phyloP scores from a whole-genome alignment of 1,140 invertebrate species.

The Drosophila nannoptera region DNA sequence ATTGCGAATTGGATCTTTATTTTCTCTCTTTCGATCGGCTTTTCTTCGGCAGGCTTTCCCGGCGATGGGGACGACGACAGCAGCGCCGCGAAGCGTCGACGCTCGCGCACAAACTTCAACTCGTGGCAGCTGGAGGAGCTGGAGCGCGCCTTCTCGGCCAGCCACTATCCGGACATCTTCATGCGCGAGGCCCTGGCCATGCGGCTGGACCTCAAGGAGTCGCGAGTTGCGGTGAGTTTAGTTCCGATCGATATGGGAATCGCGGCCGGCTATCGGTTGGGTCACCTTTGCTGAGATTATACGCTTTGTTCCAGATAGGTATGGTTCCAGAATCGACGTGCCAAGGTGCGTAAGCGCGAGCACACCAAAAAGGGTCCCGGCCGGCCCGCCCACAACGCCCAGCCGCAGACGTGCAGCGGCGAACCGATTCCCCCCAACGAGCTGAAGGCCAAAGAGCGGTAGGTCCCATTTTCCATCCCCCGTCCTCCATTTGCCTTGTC shows the following conservation, averaged over 20 bases:
- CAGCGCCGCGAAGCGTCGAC: conserved; percentile 84
- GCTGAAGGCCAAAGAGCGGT: conserved; percentile 91
- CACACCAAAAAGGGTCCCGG: conserved; percentile 99
- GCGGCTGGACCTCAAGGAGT: conserved; percentile 97
- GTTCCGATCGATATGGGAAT: conserved; percentile 38
- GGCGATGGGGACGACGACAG: conserved; percentile 79
- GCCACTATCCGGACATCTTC: conserved; percentile 99
- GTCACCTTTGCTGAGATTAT: conserved; percentile 78
- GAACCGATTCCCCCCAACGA: conserved; percentile 98
- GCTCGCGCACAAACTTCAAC: conserved; percentile 98
- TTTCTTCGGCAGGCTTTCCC: conserved; percentile 68
- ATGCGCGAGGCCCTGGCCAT: conserved; percentile 98
- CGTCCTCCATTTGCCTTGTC: too few species aligned
- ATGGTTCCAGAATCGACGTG: conserved; percentile 99
- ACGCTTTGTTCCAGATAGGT: conserved; percentile 86
- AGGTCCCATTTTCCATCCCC: conserved; percentile 47
- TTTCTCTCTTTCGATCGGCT: too few species aligned
- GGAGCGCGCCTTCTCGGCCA: conserved; percentile 96
- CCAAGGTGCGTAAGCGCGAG: conserved; percentile 99
- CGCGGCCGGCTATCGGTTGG: not conserved
- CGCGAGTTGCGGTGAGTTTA: conserved; percentile 95
- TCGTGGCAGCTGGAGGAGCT: conserved; percentile 99
- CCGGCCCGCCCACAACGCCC: conserved; percentile 97
- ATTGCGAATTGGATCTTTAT: too few species aligned
- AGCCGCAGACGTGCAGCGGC: conserved; percentile 97